Conservation (phyloP, 2,888 invertebrate species). For the Gandaritis pyraliata region DNA sequence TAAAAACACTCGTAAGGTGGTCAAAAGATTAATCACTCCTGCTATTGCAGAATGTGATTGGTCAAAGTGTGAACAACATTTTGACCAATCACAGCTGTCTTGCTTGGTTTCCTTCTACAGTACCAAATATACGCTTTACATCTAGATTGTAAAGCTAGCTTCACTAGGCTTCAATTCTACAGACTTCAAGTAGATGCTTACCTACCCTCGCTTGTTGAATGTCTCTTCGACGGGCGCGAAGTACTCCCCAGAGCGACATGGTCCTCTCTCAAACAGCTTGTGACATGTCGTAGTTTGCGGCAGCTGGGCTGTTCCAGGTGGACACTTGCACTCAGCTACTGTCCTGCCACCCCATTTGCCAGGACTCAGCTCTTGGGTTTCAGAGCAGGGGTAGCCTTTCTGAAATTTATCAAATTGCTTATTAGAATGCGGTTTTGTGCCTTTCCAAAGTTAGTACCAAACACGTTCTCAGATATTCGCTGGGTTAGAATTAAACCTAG, state of each 20-base stretch:
- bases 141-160: no score
- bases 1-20: no score
- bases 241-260: slow-evolving; percentile 89
- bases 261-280: slow-evolving; percentile 89
- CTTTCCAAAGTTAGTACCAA: no score
- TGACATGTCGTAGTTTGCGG: slow-evolving; percentile 88
- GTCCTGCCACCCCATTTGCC: slow-evolving; percentile 81
- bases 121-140: no score
- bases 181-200: slow-evolving; percentile 60
- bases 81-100: no score
- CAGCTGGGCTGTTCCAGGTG: slow-evolving; percentile 90
- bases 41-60: no score
- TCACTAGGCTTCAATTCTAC: background rate
- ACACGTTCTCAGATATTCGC: no score
- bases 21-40: no score
- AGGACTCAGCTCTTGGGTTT: slow-evolving; percentile 92
- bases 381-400: slow-evolving; percentile 91
- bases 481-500: no score
- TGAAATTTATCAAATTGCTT: slow-evolving; percentile 47
- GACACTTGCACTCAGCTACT: slow-evolving; percentile 92
- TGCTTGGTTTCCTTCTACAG: no score
- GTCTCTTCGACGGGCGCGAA: slow-evolving; percentile 88
- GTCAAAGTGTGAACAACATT: no score
- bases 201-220: slow-evolving; percentile 82
- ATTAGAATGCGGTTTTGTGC: background rate